Evolutionary conservation across 2,113 vertebrate species (phyloP).

Genomic region (Ia io): DNA sequence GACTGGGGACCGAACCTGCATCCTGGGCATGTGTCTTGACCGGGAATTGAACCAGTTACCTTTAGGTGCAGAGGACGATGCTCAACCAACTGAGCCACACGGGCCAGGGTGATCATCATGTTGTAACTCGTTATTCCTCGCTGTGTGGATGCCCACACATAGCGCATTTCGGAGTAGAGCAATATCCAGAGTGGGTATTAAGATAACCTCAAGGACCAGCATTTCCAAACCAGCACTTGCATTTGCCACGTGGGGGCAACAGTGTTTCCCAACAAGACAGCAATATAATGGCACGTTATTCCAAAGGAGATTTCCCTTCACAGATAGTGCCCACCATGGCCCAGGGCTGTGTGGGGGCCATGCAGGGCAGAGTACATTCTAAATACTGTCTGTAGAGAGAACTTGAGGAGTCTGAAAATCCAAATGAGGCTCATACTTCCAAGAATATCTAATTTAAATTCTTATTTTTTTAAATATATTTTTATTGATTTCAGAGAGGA

Average conservation of each 20-base stretch:
- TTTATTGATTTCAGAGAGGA: background rate
- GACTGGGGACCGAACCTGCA: no score
- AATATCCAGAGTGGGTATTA: accelerated
- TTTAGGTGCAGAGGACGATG: no score
- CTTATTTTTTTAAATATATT: background rate
- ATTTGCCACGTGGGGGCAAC: background rate
- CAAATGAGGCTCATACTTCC: background rate
- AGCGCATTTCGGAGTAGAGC: background rate
- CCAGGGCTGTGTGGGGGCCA: background rate
- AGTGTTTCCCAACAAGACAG: background rate
- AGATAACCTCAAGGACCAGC: background rate
- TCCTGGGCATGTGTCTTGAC: no score
- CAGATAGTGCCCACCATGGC: accelerated
- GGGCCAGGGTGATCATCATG: no score
- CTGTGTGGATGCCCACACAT: accelerated
- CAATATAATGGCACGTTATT: accelerated
- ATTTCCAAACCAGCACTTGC: background rate
- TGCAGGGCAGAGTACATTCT: background rate
- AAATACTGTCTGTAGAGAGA: background rate
- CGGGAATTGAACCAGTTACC: no score
- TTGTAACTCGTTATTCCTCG: background rate
- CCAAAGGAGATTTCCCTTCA: background rate
- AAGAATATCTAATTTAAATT: background rate
- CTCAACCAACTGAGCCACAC: no score
- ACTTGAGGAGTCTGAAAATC: background rate